Evolutionary conservation across 2,113 vertebrate genomes (phyloP).

Genomic region (Falco punctatus): DNA sequence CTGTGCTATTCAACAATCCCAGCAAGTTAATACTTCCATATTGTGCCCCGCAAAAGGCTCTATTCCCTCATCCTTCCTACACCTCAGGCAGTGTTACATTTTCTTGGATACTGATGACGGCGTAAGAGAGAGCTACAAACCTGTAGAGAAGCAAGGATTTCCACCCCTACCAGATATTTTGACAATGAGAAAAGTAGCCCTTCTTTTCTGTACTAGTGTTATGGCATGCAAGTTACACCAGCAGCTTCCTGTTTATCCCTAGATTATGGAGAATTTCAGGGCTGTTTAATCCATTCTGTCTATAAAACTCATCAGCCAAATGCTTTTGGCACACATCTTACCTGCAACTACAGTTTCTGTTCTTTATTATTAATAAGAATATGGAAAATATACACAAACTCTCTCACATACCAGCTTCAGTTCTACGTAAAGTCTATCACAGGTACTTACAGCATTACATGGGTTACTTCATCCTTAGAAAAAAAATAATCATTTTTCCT

Average conservation of each 20-base stretch:
- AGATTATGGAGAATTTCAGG: neutral
- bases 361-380: neutral
- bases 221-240: neutral
- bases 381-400: neutral
- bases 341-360: neutral
- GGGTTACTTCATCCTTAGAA: neutral
- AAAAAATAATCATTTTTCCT: neutral
- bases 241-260: neutral
- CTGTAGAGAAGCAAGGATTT: neutral
- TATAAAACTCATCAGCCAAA: neutral
- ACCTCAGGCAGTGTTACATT: neutral
- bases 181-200: neutral
- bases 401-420: neutral
- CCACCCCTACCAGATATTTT: neutral
- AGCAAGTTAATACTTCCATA: neutral
- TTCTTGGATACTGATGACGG: neutral
- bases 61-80: neutral
- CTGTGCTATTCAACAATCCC: neutral
- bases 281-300: neutral
- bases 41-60: neutral
- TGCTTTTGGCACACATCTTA: neutral
- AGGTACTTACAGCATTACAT: neutral
- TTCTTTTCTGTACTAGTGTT: neutral
- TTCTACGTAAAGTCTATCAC: neutral
- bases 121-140: neutral